A percentile compares a stretch with the other conserved stretches of the same genome.
These are phyloP conservation scores for Osmoderma eremita DNA, from an alignment of 2,888 invertebrate genomes.

Conservation along the genomic window DNA sequence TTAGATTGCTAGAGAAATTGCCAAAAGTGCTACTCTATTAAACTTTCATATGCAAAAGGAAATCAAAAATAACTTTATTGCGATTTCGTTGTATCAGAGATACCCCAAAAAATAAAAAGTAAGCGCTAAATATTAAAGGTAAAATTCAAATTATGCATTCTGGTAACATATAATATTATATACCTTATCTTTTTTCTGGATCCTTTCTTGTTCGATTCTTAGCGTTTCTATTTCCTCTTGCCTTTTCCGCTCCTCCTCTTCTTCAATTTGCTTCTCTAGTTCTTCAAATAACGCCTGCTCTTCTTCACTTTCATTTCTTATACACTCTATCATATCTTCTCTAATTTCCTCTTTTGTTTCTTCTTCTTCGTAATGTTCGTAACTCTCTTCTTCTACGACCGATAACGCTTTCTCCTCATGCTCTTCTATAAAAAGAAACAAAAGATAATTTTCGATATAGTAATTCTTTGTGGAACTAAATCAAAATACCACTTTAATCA, in stretches of 20 bases:
- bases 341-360: conserved; percentile 24
- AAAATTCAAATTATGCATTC: background rate
- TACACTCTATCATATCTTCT: conserved; percentile 10
- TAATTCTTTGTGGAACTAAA: too few species aligned
- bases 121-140: background rate
- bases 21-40: too few species aligned
- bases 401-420: conserved; percentile 49
- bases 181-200: conserved; percentile 59
- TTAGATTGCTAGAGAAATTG: too few species aligned
- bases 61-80: too few species aligned
- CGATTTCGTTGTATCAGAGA: too few species aligned
- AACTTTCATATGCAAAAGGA: too few species aligned
- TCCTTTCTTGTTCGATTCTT: conserved; percentile 50
- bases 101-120: background rate
- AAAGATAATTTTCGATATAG: too few species aligned
- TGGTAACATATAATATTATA: background rate
- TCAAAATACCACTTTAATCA: too few species aligned
- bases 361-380: conserved; percentile 21
- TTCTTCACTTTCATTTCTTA: conserved; percentile 36
- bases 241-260: conserved; percentile 40
- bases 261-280: conserved; percentile 30
- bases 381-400: conserved; percentile 36
- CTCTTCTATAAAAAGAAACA: conserved; percentile 40
- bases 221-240: conserved; percentile 53
- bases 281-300: conserved; percentile 48